Base-by-base conservation (phyloP, 2,113 vertebrate genomes). In the Cyphomyrus discorhynchus region DNA sequence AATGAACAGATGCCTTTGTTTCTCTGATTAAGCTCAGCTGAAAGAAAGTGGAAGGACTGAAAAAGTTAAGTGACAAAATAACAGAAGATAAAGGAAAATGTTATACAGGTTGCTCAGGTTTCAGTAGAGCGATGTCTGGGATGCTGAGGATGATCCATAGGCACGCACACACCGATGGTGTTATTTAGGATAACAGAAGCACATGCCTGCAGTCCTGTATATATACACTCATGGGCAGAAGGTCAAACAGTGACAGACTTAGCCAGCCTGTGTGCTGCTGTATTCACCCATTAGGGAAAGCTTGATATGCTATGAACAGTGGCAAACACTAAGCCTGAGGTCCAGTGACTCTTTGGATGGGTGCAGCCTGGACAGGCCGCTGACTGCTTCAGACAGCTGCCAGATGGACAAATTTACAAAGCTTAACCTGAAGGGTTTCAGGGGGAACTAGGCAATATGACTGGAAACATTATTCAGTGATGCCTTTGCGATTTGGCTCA, bases 221-320 rank as follows among this genome's bases (percentile, higher is more conserved):
- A 91, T 31, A 27, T 47, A 39, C 46, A 87, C 42, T 85, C 66
- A 89, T 89, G 82, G 47, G 90, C 85, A 88, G 77, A 91, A 35
- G 13, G 53, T 35, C 52, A 88, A 52, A 74, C 47, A 58, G 85
- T 88, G 42, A 24, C 8, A 46, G 13, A 56, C 49, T 24, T 15
- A 47, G 47, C 47, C 31, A 53, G 19, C 15, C 88, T 82, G 9
- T 50, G 5, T n/a, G 50, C 46, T 88, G 52, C 31, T 88, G 53
- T 21, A 45, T 24, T 21, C 31, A 88, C 11, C 35, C 53, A 17
- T 42, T 62, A 24, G 50, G 13, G 86, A 24, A 42, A 19, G 53
- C 17, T 87, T 6, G 53, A 62, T 52, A 56, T 0, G 1, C 39
- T 62, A 9, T 15, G 39, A 56, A 19, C 31, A 42, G 39, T 17